phyloP scores from a whole-genome alignment of 2,797 vertebrate species.

The Silurus aristotelis region DNA sequence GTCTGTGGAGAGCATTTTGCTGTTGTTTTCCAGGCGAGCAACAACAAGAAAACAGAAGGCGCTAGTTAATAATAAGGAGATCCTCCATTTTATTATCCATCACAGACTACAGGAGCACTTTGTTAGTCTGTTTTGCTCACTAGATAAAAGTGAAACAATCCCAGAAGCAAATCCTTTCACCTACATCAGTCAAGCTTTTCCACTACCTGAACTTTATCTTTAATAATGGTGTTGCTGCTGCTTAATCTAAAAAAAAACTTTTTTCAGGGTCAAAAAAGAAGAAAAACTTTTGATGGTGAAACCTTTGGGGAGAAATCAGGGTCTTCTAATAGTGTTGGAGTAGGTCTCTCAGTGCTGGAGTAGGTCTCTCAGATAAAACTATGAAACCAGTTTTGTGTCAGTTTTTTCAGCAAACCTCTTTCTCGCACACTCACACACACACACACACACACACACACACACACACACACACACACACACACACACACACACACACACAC shows the following conservation, averaged over 20 bases:
- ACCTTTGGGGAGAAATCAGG: not conserved
- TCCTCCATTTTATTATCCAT: not conserved
- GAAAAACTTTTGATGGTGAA: not conserved
- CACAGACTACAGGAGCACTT: not conserved
- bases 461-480: not conserved
- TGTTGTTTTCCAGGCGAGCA: not conserved
- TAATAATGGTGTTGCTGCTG: not conserved
- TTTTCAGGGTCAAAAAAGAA: not conserved
- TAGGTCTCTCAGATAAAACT: slow-evolving; percentile 5
- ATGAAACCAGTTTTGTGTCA: not conserved
- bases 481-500: not conserved
- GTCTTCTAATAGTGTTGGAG: not conserved
- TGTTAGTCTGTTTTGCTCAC: not conserved
- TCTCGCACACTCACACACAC: not conserved
- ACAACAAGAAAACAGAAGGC: not conserved
- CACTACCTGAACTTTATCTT: not conserved
- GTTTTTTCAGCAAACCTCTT: not conserved
- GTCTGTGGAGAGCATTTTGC: not conserved
- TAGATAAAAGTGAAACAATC: not conserved
- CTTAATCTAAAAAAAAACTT: not conserved
- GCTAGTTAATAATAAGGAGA: not conserved
- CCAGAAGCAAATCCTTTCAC: not conserved
- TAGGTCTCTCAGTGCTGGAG: not conserved
- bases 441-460: not conserved
- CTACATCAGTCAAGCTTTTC: not conserved